These are phyloP conservation scores for Corvus hawaiiensis DNA, from an alignment of 2,113 vertebrate species.

Conservation along the genomic window DNA sequence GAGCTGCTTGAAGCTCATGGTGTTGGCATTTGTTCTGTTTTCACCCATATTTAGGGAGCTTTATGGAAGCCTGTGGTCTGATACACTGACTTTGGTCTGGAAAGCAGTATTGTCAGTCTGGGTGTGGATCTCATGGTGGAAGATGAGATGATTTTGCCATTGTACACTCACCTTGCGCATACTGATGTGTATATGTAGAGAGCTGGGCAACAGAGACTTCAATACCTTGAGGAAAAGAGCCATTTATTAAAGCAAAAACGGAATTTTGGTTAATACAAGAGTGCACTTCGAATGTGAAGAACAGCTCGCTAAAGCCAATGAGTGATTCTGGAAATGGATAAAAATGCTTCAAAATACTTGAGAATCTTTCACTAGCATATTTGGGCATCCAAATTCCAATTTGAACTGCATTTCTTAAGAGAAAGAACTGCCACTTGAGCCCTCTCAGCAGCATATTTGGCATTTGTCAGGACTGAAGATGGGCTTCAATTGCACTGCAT, in stretches of 20 bases:
- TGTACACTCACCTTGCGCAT: not conserved
- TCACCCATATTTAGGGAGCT: not conserved
- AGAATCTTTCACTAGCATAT: not conserved
- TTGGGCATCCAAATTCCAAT: not conserved
- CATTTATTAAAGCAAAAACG: not conserved
- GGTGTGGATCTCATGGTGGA: fast-evolving
- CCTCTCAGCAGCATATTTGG: not conserved
- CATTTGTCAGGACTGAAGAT: not conserved
- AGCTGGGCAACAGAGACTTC: not conserved
- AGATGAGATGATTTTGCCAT: no score
- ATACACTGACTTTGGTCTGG: not conserved
- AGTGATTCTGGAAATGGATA: not conserved
- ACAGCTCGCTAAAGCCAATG: not conserved
- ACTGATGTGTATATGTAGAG: not conserved
- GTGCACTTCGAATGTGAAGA: not conserved
- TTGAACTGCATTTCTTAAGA: not conserved
- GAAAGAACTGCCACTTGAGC: not conserved
- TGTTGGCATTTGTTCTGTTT: not conserved
- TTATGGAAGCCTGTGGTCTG: not conserved
- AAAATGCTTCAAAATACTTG: not conserved
- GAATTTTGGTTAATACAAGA: not conserved
- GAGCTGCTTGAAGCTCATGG: not conserved
- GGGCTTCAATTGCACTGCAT: not conserved
- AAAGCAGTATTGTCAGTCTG: not conserved
- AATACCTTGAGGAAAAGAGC: not conserved